Evolutionary conservation across 2,113 vertebrate species (phyloP).

Genomic region (Atractosteus spatula): DNA sequence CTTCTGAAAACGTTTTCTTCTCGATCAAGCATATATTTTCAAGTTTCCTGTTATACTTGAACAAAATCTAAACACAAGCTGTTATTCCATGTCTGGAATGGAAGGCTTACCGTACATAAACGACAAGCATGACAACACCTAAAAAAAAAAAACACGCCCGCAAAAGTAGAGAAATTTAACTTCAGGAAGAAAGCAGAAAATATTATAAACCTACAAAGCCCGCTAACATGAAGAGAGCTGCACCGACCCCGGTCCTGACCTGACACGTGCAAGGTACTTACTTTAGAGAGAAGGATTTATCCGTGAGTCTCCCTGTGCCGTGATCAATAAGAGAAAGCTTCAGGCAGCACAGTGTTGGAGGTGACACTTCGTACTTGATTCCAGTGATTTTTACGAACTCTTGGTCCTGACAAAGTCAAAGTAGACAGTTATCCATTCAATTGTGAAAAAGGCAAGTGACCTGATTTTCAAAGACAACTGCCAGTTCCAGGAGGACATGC

Average conservation of each 20-base stretch:
- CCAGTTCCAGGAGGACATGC: too few relatives aligned
- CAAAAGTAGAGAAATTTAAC: background rate
- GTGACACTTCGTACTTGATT: constrained; percentile 91
- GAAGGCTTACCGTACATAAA: too few relatives aligned
- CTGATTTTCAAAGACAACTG: too few relatives aligned
- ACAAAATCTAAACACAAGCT: too few relatives aligned
- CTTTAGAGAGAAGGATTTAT: constrained; percentile 93
- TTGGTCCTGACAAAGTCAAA: constrained; percentile 78
- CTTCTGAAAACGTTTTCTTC: too few relatives aligned
- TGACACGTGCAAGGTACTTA: constrained; percentile 45
- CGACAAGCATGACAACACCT: background rate
- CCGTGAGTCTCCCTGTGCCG: constrained; percentile 79
- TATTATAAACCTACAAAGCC: background rate
- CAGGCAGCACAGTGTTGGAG: constrained; percentile 91
- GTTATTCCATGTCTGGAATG: too few relatives aligned
- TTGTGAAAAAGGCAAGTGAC: too few relatives aligned
- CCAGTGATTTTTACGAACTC: constrained; percentile 97
- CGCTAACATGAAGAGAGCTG: too few relatives aligned
- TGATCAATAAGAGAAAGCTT: constrained; percentile 92
- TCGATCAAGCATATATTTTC: too few relatives aligned
- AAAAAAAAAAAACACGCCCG: background rate
- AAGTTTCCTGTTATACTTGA: too few relatives aligned
- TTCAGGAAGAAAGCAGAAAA: too few relatives aligned
- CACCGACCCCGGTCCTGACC: too few relatives aligned
- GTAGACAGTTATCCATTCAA: background rate